These are phyloP conservation scores for Sisor rabdophorus DNA, from an alignment of 2,113 vertebrate genomes.

Conservation along the genomic window DNA sequence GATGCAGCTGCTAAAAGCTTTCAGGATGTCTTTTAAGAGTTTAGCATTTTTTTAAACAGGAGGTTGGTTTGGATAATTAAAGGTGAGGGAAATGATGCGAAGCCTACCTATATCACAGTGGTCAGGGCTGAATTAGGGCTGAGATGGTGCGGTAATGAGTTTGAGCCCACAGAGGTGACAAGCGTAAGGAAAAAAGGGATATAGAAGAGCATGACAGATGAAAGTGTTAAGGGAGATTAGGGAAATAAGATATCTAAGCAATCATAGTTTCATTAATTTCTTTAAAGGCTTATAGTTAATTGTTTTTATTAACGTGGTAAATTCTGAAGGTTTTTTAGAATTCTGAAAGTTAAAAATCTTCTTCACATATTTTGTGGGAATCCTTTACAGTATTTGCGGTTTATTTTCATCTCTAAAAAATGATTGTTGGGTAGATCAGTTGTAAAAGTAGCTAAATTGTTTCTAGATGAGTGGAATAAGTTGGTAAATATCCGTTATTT, in stretches of 20 bases:
- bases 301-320: too few relatives aligned
- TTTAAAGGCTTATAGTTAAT: too few relatives aligned
- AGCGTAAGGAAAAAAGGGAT: constrained; percentile 46
- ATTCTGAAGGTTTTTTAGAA: too few relatives aligned
- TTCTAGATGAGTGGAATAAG: too few relatives aligned
- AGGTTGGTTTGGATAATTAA: constrained; percentile 55
- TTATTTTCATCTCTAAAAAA: too few relatives aligned
- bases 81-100: constrained; percentile 57
- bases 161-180: constrained; percentile 52
- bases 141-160: constrained; percentile 48
- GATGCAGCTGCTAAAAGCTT: not conserved
- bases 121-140: constrained; percentile 47
- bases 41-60: constrained; percentile 30
- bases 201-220: constrained; percentile 26
- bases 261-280: not conserved
- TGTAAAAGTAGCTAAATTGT: too few relatives aligned
- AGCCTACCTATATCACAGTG: constrained; percentile 48
- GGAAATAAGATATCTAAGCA: not conserved
- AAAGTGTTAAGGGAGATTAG: not conserved
- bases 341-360: too few relatives aligned
- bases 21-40: constrained; percentile 23
- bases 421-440: too few relatives aligned
- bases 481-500: too few relatives aligned
- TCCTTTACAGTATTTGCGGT: too few relatives aligned
- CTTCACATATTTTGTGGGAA: too few relatives aligned